phyloP scores from a whole-genome alignment of 2,888 invertebrate species.

The Scaptomyza parva region DNA sequence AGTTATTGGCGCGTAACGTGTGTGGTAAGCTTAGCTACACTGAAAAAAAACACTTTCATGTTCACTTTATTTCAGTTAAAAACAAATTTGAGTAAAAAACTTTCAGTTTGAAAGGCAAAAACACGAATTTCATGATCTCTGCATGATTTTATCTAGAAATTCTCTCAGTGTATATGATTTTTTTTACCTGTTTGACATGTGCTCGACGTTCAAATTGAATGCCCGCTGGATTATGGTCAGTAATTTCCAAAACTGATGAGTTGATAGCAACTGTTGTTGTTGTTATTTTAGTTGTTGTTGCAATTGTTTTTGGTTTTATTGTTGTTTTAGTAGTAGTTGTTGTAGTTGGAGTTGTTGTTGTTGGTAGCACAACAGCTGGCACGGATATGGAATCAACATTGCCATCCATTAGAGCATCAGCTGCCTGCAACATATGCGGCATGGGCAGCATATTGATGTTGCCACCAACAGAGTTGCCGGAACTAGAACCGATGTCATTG shows the following conservation, averaged over 20 bases:
- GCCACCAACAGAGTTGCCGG: slow-evolving; percentile 11
- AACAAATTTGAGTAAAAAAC: too few species aligned
- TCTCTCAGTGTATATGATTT: not conserved
- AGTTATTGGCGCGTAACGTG: not conserved
- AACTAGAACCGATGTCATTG: slow-evolving; percentile 18
- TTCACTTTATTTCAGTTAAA: too few species aligned
- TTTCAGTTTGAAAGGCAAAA: too few species aligned
- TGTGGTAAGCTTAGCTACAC: not conserved
- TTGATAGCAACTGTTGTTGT: slow-evolving; percentile 6
- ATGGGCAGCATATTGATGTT: slow-evolving; percentile 39
- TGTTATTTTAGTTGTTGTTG: not conserved
- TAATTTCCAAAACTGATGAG: slow-evolving; percentile 59
- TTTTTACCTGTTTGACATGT: slow-evolving; percentile 84
- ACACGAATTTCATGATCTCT: too few species aligned
- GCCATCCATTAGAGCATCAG: slow-evolving; percentile 80
- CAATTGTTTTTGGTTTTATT: not conserved
- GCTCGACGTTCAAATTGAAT: slow-evolving; percentile 84
- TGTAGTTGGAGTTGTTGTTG: slow-evolving; percentile 9
- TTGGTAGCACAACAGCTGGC: slow-evolving; percentile 65
- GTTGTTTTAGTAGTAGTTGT: slow-evolving; percentile 5
- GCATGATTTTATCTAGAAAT: too few species aligned
- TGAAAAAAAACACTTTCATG: not conserved
- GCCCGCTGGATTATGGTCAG: slow-evolving; percentile 82
- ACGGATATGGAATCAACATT: slow-evolving; percentile 83
- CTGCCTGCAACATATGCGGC: slow-evolving; percentile 67